Conservation (phyloP, 2,113 vertebrate genomes). For the Gorsachius goisagi region DNA sequence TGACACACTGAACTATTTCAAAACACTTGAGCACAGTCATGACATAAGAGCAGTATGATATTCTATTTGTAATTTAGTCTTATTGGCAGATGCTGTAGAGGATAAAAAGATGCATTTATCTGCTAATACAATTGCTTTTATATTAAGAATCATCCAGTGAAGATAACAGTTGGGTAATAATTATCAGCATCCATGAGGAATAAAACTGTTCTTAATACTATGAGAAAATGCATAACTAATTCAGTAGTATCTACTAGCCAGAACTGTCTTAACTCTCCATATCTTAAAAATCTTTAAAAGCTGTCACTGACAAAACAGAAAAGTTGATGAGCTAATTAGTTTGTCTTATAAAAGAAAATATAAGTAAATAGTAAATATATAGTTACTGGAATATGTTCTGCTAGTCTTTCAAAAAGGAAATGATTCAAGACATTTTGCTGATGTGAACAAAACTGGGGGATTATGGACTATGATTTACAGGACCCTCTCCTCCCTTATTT, state of each 20-base stretch:
- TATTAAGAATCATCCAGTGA: background rate
- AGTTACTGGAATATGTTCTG: background rate
- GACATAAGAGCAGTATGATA: background rate
- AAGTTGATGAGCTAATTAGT: background rate
- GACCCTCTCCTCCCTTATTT: background rate
- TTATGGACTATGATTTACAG: background rate
- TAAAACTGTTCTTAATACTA: background rate
- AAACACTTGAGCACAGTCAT: background rate
- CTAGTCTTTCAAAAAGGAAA: background rate
- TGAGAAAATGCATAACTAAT: background rate
- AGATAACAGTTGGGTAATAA: background rate
- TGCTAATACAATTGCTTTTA: background rate
- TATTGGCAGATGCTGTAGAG: background rate
- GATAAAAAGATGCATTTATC: background rate
- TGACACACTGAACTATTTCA: background rate
- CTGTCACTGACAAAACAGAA: background rate
- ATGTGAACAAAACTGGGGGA: background rate
- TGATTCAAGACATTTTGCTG: background rate
- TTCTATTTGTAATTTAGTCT: background rate
- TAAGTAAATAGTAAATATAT: background rate
- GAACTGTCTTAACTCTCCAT: background rate
- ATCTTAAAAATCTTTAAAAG: background rate
- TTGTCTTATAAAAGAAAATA: background rate
- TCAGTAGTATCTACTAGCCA: background rate
- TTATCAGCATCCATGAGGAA: background rate